Base-by-base conservation (phyloP, 2,888 invertebrate species). In the Clanis bilineata region DNA sequence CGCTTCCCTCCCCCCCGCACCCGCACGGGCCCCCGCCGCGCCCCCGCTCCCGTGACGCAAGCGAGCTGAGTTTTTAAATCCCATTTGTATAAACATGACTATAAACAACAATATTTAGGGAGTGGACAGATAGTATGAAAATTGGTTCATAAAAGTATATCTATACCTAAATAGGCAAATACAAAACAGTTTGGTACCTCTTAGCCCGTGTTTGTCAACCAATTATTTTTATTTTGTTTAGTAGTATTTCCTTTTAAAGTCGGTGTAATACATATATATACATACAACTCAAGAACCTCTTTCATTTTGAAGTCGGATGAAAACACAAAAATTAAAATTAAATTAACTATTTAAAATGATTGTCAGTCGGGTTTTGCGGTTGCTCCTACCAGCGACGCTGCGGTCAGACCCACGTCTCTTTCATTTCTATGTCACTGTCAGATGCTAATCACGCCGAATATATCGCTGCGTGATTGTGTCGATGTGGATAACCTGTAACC, bases 1-100 rank as follows among this genome's bases (percentile, higher is more conserved):
- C 58, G 64, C 57, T 63, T 43, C 60, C 62, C 15, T 36, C 4
- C 62, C 64, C 69, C 58, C 67, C 73, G n/a, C 0, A 3, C 28
- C 47, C 47, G 47, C 47, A 15, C 39, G 39, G 15, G 15, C 39
- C 3, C 36, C 41, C 18, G 18, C 51, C 51, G 18, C 32, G 28
- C 32, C 28, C 32, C 51, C 51, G 45, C 4, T 1, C 73, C 76
- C 74, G 79, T 83, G 83, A 83, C 82, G 83, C 73, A 82, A 76
- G 73, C 75, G 62, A 64, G 66, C 70, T 74, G 70, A 70, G 73
- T 77, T 71, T 72, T 79, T 76, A 47, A 57, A 18, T 43, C 41
- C 56, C 25, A 64, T 66, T 63, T 62, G 62, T 65, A 41, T 32
- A 4, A 38, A 56, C 22, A n/a, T 55, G 55, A 22, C 25, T 39